Evolutionary conservation across 2,113 vertebrate genomes (phyloP).

Genomic region (Cygnus buccinator): DNA sequence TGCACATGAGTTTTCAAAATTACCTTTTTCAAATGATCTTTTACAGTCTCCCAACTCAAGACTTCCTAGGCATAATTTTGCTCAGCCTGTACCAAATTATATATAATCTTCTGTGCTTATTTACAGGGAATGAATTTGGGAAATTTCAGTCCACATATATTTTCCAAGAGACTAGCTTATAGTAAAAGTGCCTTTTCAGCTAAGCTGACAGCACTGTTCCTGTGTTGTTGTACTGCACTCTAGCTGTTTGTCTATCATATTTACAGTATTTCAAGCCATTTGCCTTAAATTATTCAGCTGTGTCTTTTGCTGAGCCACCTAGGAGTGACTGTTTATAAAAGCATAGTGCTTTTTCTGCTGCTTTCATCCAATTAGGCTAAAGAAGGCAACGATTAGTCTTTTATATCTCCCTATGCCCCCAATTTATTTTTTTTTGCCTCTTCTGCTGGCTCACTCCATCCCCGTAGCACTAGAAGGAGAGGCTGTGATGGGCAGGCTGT

Average conservation of each 20-base stretch:
- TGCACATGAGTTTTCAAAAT: background rate
- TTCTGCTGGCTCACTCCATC: background rate
- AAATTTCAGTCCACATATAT: background rate
- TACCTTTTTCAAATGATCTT: background rate
- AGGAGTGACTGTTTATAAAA: background rate
- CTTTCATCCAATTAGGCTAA: background rate
- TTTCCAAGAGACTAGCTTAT: background rate
- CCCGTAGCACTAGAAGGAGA: background rate
- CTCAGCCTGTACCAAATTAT: background rate
- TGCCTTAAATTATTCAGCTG: background rate
- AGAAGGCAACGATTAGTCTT: background rate
- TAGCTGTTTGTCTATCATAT: conserved; percentile 26
- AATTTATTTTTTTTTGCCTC: background rate
- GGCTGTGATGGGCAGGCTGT: background rate
- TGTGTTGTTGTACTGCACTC: conserved; percentile 23
- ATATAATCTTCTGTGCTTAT: background rate
- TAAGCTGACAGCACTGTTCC: background rate
- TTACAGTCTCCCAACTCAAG: background rate
- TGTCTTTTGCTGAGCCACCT: background rate
- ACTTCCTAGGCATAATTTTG: background rate
- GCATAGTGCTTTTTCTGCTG: background rate
- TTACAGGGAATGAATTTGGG: background rate
- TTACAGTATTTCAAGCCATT: background rate
- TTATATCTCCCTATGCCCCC: too few relatives aligned
- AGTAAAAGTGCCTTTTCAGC: background rate